Percentiles rank a stretch among this genome's conserved stretches.
phyloP scores from a whole-genome alignment of 1,140 invertebrate genomes.

The Phymastichus coffea region DNA sequence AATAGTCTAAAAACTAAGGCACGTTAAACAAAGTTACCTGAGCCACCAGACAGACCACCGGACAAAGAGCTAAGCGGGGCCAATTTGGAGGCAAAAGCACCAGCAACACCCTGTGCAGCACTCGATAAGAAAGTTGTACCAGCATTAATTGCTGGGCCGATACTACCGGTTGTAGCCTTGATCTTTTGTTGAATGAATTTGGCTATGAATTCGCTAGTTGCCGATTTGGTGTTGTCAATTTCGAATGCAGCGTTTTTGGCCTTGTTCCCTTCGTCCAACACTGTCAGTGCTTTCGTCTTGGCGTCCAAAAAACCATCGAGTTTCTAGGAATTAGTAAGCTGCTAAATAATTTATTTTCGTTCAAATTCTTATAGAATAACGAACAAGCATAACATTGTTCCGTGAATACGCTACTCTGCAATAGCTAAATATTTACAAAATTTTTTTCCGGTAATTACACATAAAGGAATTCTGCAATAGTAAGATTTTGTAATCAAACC shows the following conservation, averaged over 20 bases:
- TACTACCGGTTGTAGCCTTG: conserved; percentile 40
- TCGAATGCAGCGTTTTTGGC: conserved; percentile 71
- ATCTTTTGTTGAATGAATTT: conserved; percentile 44
- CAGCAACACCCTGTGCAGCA: conserved; percentile 39
- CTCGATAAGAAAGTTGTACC: conserved; percentile 45
- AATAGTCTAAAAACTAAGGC: too few relatives aligned
- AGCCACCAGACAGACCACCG: conserved; percentile 38
- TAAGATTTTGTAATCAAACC: too few relatives aligned
- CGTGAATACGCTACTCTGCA: too few relatives aligned
- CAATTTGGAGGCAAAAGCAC: conserved; percentile 45
- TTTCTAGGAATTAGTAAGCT: conserved; percentile 68
- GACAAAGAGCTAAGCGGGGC: conserved; percentile 47
- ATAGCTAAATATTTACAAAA: too few relatives aligned
- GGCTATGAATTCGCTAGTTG: conserved; percentile 44
- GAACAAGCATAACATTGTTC: too few relatives aligned
- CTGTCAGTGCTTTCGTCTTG: conserved; percentile 68
- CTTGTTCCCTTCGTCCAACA: conserved; percentile 69
- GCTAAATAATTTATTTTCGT: too few relatives aligned
- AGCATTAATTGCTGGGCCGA: conserved; percentile 47
- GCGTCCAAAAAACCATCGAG: conserved; percentile 74
- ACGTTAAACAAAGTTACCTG: too few relatives aligned
- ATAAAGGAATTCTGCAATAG: too few relatives aligned
- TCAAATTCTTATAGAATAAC: too few relatives aligned
- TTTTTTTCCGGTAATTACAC: too few relatives aligned
- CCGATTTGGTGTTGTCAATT: conserved; percentile 58